Percentiles rank a stretch among this genome's conserved stretches.
These are phyloP conservation scores for Sminthopsis crassicaudata DNA, from an alignment of 2,113 vertebrate genomes.

Conservation along the genomic window DNA sequence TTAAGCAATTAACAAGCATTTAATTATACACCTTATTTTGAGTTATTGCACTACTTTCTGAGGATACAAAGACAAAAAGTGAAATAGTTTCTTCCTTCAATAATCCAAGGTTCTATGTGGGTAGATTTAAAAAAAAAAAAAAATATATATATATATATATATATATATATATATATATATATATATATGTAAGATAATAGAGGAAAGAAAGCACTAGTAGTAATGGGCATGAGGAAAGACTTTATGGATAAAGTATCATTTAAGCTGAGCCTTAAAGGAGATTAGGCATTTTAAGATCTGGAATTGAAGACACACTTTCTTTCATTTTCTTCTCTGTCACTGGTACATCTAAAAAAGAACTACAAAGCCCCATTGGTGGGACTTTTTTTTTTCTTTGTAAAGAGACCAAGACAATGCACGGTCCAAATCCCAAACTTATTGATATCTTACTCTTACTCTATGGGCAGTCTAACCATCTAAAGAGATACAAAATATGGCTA, in stretches of 20 bases:
- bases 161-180: too few relatives aligned
- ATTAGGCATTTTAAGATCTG: neutral
- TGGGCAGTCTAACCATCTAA: neutral
- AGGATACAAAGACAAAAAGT: neutral
- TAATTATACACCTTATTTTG: neutral
- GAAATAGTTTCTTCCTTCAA: neutral
- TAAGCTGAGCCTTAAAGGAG: neutral
- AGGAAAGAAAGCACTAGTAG: neutral
- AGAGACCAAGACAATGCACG: neutral
- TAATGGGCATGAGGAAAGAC: neutral
- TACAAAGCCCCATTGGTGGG: neutral
- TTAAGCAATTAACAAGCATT: neutral
- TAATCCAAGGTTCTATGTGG: neutral
- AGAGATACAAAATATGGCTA: neutral
- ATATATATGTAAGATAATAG: neutral
- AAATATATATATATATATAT: too few relatives aligned
- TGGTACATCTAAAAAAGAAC: neutral
- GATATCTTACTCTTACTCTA: neutral
- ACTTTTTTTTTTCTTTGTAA: neutral
- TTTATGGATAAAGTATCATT: neutral
- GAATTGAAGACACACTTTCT: neutral
- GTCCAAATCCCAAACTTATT: neutral
- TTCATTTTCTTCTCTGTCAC: neutral
- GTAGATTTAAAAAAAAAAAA: neutral
- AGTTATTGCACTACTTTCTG: neutral